phyloP scores from a whole-genome alignment of 2,113 vertebrate genomes.

The Eulacestoma nigropectus region DNA sequence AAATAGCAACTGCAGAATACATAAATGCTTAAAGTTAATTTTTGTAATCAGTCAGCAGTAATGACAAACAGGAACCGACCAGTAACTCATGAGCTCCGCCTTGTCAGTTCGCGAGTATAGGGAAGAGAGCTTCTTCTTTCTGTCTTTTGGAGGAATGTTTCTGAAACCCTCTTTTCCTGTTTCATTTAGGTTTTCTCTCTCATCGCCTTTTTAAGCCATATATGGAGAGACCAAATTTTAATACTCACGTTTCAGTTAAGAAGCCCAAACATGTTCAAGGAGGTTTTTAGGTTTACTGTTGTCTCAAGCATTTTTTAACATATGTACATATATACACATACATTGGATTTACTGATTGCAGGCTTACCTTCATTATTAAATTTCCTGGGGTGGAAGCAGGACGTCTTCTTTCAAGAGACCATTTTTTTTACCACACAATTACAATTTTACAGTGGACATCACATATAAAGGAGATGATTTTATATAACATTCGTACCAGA shows the following conservation, averaged over 20 bases:
- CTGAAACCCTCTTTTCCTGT: not conserved
- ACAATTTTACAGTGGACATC: not conserved
- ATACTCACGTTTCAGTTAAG: not conserved
- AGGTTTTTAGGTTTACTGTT: not conserved
- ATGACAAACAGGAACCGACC: not conserved
- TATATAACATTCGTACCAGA: not conserved
- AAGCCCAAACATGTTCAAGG: not conserved
- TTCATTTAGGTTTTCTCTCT: not conserved
- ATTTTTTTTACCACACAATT: not conserved
- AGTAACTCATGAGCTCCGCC: not conserved
- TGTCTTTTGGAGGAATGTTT: not conserved
- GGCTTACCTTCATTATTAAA: not conserved
- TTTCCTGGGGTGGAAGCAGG: fast-evolving
- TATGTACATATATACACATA: not conserved
- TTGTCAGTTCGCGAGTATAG: not conserved
- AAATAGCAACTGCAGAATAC: not conserved
- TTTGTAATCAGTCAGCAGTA: not conserved
- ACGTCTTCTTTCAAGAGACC: not conserved
- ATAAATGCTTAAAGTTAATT: not conserved
- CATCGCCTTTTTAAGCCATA: not conserved
- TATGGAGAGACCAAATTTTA: not conserved
- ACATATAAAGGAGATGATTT: not conserved
- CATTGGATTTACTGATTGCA: not conserved
- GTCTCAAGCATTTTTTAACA: not conserved
- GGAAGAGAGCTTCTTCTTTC: not conserved